Evolutionary conservation across 2,113 vertebrate species (phyloP), one percentile per base, ranked within the genome.

Genomic region (Oxyruncus cristatus): DNA sequence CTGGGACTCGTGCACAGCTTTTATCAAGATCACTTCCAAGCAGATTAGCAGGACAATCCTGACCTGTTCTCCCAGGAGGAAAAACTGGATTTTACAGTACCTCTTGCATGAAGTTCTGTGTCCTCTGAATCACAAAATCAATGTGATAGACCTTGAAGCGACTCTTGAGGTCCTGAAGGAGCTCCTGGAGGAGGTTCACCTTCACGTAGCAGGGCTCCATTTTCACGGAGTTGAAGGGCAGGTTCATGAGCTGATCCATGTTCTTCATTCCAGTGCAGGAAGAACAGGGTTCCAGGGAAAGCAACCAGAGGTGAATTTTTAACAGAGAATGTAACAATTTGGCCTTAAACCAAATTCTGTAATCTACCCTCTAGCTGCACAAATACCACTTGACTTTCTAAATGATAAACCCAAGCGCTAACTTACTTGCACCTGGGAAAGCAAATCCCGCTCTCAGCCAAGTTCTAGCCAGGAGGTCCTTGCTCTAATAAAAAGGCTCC

Each of bases 61-160:
- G 93, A 93, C 73, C 61, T 76, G 80, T 76, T 91, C 86, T 92
- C 49, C 52, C 35, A 87, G 67, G 59, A 63, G 47, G 75, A 75
- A 94, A 88, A 96, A 49, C 33, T 44, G 28, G 78, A 88, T 96
- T 21, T 72, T 74, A 97, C 76, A 46, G 35, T 95, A 99, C 99
- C 99, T 99, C 98, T 91, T 99, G 98, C 98, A 99, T 98, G 97
- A 98, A 97, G 66, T 99, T 98, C 96, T 99, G 99, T 1, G 99
- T 98, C 88, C 98, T 98, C 97, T 99, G 98, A 84, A 98, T 97
- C 95, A 99, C 97, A 83, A 98, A 97, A 23, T 97, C 97, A 4
- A 97, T 94, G 61, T 98, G 97, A 27, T 98, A 97, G 97, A 99
- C 98, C 23, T 97, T 97, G 92, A 99, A 99, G 53, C 98, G 97